Conservation (phyloP, 2,888 invertebrate genomes). For the Dryobota labecula region DNA sequence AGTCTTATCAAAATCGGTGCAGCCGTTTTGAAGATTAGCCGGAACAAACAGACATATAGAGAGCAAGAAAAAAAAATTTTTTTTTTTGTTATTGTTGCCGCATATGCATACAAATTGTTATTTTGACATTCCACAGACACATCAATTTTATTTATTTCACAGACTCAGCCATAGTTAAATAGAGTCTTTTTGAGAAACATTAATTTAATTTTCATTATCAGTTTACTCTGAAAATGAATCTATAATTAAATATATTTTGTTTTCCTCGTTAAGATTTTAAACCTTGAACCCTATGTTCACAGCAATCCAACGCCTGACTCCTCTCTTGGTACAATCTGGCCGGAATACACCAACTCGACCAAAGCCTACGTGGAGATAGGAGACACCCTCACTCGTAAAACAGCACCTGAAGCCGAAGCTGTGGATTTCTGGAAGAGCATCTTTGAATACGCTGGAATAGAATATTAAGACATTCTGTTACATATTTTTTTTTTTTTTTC, state of each 20-base stretch:
- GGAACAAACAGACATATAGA: too few relatives aligned
- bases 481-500: not conserved
- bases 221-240: not conserved
- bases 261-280: not conserved
- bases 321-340: slow-evolving; percentile 75
- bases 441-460: slow-evolving; percentile 55
- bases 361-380: slow-evolving; percentile 75
- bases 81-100: too few relatives aligned
- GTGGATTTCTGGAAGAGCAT: slow-evolving; percentile 75
- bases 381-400: slow-evolving; percentile 69
- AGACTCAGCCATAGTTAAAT: not conserved
- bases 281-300: slow-evolving; percentile 48
- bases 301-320: slow-evolving; percentile 81
- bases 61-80: too few relatives aligned
- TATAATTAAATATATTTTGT: not conserved
- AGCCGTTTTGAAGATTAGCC: too few relatives aligned
- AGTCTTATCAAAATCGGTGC: too few relatives aligned
- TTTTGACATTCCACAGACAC: too few relatives aligned
- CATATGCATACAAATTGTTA: too few relatives aligned
- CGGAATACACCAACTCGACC: slow-evolving; percentile 69
- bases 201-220: too few relatives aligned
- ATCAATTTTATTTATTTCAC: too few relatives aligned
- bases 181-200: not conserved
- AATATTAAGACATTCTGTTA: slow-evolving; percentile 40
- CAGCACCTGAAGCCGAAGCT: slow-evolving; percentile 63